Evolutionary conservation across 2,888 invertebrate species (phyloP).

Genomic region (Mamestra brassicae): DNA sequence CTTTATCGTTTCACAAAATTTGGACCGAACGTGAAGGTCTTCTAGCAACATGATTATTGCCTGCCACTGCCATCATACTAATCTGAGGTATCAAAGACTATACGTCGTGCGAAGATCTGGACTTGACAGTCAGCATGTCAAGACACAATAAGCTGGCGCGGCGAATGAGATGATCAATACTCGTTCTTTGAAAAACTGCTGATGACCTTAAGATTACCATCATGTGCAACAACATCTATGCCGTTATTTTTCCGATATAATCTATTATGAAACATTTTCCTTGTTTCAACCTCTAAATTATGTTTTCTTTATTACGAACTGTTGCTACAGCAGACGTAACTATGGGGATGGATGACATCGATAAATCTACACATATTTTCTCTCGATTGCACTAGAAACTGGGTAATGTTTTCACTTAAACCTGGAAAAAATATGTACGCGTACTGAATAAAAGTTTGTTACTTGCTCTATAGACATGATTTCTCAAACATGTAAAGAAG

Average conservation of each 20-base stretch:
- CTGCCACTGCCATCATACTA: not conserved
- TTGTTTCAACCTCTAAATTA: constrained; percentile 41
- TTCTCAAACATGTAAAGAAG: not conserved
- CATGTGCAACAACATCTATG: constrained; percentile 8
- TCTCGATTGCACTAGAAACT: not conserved
- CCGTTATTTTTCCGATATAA: constrained; percentile 8
- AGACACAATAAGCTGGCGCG: not conserved
- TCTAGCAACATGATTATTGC: too few relatives aligned
- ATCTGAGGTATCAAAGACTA: not conserved
- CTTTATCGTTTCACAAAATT: not conserved
- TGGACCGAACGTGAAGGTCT: not conserved
- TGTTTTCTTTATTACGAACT: constrained; percentile 18
- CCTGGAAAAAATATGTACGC: not conserved
- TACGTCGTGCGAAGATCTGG: not conserved
- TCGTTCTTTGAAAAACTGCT: not conserved
- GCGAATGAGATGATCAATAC: not conserved
- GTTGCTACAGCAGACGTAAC: constrained; percentile 2
- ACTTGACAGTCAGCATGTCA: not conserved
- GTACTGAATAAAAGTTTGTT: not conserved
- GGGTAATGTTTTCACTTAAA: not conserved
- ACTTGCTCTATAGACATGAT: not conserved
- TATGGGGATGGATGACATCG: not conserved
- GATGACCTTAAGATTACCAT: not conserved
- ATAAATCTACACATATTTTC: constrained; percentile 4
- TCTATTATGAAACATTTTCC: constrained; percentile 33